Evolutionary conservation across 2,888 invertebrate species (phyloP), one percentile per base, ranked within the genome.

Genomic region (Pedicia rivosa): DNA sequence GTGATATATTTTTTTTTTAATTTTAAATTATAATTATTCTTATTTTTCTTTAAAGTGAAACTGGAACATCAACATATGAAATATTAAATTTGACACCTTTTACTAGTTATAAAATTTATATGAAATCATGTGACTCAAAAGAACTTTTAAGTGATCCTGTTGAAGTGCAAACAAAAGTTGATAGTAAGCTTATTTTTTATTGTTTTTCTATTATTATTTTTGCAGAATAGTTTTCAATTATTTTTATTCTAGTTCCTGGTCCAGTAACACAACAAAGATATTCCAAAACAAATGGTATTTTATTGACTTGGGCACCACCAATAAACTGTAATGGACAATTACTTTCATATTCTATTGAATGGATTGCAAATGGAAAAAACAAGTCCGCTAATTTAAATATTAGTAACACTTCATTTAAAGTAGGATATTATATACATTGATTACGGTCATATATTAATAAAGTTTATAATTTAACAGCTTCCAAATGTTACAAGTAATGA

Each of bases 301-400:
- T 55, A 37, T 38, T 62, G 4, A 48, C 50, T 12, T 62, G 61
- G 61, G 53, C 56, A 39, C 55, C 59, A 3, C 61, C 61, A 3
- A 35, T 47, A 12, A 55, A 57, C 38, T 51, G 57, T 20, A 61
- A 59, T 47, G 61, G 61, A 3, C 49, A 53, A 32, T 53, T 62
- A 7, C 46, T 55, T 42, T 54, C 56, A 38, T 62, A 61, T 37
- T 52, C 52, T 19, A 52, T 62, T 15, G 44, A 54, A 19, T 62
- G 59, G 59, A 55, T 54, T 0, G 39, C 56, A 37, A 51, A 50
- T 20, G 59, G 59, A 50, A 48, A 51, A 5, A 58, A 59, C 0
- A 49, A 57, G 30, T 55, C 55, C 42, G 48, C 52, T 4, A 59
- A 56, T 39, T 35, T 45, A 13, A 42, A 42, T 5, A n/a, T 26